phyloP scores from a whole-genome alignment of 2,797 vertebrate genomes.

The Pipistrellus kuhlii region DNA sequence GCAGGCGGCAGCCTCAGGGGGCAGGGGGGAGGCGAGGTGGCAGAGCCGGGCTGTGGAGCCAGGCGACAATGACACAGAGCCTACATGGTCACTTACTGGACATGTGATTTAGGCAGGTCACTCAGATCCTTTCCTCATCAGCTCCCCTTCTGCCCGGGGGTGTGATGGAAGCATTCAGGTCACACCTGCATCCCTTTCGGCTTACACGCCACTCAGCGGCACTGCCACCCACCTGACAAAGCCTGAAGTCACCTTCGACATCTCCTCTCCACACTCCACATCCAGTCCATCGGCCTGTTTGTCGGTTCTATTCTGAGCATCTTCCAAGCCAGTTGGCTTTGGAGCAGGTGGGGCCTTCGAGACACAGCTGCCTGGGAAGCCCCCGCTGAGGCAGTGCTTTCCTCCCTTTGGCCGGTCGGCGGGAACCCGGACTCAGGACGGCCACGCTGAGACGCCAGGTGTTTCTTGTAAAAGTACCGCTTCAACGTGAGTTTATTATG shows the following conservation, averaged over 20 bases:
- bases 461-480: background rate
- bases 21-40: background rate
- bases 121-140: background rate
- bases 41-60: background rate
- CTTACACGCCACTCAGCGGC: background rate
- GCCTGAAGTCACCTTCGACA: background rate
- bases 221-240: background rate
- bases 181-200: fast-evolving
- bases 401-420: background rate
- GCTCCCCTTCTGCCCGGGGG: background rate
- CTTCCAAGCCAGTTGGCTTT: background rate
- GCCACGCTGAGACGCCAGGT: background rate
- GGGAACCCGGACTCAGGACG: background rate
- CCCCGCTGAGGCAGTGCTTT: fast-evolving
- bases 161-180: background rate
- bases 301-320: background rate
- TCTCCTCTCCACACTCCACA: background rate
- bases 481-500: background rate
- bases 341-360: background rate
- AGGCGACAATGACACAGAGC: fast-evolving
- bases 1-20: background rate
- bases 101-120: background rate
- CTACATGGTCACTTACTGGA: background rate
- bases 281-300: background rate
- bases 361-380: fast-evolving